These are phyloP conservation scores for Chrysopilus asiliformis DNA, from an alignment of 2,888 invertebrate species.

Conservation along the genomic window DNA sequence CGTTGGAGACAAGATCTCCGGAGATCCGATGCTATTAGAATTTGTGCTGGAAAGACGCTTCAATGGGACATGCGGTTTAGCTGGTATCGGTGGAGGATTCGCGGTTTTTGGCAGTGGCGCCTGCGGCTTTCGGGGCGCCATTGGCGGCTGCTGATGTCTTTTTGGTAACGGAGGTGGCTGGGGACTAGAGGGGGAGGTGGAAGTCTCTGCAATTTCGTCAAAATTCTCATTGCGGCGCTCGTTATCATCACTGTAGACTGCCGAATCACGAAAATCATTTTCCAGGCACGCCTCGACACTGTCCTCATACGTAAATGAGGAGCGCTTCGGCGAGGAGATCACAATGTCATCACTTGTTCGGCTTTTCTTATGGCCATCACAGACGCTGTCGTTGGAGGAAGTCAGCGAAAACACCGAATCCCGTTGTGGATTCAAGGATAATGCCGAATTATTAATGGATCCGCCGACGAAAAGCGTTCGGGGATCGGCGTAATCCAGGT, in stretches of 20 bases:
- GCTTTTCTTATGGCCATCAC: conserved; percentile 7
- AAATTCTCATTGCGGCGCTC: conserved; percentile 25
- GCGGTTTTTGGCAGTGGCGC: neutral
- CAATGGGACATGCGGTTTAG: conserved; percentile 11
- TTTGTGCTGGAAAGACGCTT: conserved; percentile 1
- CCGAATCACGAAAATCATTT: conserved; percentile 64
- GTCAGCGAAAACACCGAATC: conserved; percentile 35
- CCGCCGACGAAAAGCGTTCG: conserved; percentile 43
- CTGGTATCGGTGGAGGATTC: conserved; percentile 12
- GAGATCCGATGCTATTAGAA: neutral
- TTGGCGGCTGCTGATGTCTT: conserved; percentile 7
- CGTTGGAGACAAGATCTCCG: conserved; percentile 5
- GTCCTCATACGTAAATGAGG: conserved; percentile 56
- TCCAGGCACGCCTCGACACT: conserved; percentile 55
- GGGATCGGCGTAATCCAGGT: conserved; percentile 76
- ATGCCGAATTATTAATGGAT: conserved; percentile 21
- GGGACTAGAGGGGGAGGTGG: conserved; percentile 12
- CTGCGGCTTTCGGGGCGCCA: conserved; percentile 1
- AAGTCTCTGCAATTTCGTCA: conserved; percentile 10
- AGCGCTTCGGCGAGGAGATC: neutral
- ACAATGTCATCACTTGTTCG: conserved; percentile 3
- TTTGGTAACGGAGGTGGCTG: conserved; percentile 18
- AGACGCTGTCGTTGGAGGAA: conserved; percentile 34
- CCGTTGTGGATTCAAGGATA: conserved; percentile 22
- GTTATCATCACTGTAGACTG: conserved; percentile 60